phyloP scores from a whole-genome alignment of 2,888 invertebrate genomes.

The Ethmia dodecea region DNA sequence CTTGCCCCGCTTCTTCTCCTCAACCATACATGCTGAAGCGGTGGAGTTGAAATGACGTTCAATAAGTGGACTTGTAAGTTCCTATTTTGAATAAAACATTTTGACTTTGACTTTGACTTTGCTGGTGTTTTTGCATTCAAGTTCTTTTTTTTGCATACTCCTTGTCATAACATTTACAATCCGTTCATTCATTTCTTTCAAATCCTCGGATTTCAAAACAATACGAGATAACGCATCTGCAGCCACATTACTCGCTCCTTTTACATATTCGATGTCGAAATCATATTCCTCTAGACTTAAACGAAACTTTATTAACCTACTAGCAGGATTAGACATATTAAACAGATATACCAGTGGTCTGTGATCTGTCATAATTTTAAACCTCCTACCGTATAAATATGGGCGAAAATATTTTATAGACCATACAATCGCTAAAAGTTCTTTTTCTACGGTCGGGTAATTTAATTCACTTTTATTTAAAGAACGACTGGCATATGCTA shows the following conservation, averaged over 20 bases:
- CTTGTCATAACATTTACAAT: slow-evolving; percentile 1
- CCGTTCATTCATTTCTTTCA: not conserved
- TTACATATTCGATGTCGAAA: slow-evolving; percentile 18
- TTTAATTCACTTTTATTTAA: slow-evolving; percentile 11
- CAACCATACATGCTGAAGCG: no score
- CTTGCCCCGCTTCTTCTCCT: no score
- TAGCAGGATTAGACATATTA: not conserved
- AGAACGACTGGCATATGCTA: slow-evolving; percentile 2
- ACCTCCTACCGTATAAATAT: not conserved
- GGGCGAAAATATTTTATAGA: slow-evolving; percentile 14
- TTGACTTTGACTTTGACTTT: no score
- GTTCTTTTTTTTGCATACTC: slow-evolving; percentile 4
- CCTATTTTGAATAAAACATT: no score
- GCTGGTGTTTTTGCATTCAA: no score
- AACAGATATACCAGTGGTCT: not conserved
- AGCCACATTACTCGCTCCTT: slow-evolving; percentile 17
- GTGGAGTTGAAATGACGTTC: no score
- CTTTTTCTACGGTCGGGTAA: slow-evolving; percentile 15
- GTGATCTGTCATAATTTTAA: slow-evolving; percentile 1
- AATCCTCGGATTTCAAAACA: not conserved
- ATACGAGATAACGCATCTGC: slow-evolving; percentile 20
- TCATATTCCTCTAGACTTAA: slow-evolving; percentile 1
- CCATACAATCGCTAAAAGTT: slow-evolving; percentile 15
- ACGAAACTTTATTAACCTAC: not conserved
- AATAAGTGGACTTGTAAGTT: no score